A percentile compares a stretch with the other conserved stretches of the same genome.
These are phyloP conservation scores for Clusia tigrina DNA, from an alignment of 2,888 invertebrate genomes.

Conservation along the genomic window DNA sequence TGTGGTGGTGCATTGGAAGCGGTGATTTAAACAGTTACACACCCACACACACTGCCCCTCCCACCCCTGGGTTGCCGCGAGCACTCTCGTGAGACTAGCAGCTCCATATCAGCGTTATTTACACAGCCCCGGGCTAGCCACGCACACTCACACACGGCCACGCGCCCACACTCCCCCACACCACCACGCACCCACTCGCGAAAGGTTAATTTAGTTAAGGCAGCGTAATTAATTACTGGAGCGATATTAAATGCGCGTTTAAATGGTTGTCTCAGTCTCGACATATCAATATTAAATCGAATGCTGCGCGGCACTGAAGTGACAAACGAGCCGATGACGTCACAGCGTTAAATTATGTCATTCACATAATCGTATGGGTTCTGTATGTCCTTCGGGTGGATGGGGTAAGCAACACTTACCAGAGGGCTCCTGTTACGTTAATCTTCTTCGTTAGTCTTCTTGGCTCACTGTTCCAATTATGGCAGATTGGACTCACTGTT, in stretches of 20 bases:
- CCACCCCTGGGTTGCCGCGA: neutral
- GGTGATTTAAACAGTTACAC: neutral
- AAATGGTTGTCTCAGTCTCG: slow-evolving; percentile 36
- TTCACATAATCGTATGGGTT: too few species aligned
- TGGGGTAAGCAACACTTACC: too few species aligned
- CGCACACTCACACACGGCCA: neutral
- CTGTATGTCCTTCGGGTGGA: too few species aligned
- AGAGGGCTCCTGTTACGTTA: too few species aligned
- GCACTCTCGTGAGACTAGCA: neutral
- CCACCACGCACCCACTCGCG: neutral
- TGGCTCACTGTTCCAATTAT: too few species aligned
- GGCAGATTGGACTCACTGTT: too few species aligned
- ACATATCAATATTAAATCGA: slow-evolving; percentile 54
- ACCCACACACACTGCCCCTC: neutral
- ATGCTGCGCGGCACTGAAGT: slow-evolving; percentile 39
- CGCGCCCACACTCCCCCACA: slow-evolving; percentile 16
- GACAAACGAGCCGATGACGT: too few species aligned
- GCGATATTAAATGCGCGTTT: slow-evolving; percentile 56
- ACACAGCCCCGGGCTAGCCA: slow-evolving; percentile 18
- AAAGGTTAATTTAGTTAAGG: slow-evolving; percentile 50
- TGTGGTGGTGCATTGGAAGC: neutral
- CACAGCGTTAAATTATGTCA: too few species aligned
- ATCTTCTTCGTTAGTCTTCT: too few species aligned
- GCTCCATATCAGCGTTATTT: neutral
- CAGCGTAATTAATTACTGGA: slow-evolving; percentile 54